Percentiles rank a stretch among this genome's conserved stretches.
Conservation (phyloP, 2,797 vertebrate genomes). For the Myotis daubentonii region DNA sequence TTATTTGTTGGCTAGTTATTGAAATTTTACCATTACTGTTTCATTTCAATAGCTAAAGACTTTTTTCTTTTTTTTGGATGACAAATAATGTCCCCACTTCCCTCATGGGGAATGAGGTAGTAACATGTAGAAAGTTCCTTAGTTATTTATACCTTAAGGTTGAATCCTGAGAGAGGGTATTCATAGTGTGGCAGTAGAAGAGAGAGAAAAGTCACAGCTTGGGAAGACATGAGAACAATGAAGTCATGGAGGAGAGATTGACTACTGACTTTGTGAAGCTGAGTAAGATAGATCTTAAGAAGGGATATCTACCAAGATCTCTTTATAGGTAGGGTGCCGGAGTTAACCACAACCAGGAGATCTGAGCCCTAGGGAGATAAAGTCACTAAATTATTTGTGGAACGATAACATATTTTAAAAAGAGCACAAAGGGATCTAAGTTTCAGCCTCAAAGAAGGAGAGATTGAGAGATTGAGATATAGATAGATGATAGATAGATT, state of each 20-base stretch:
- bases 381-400: constrained; percentile 4
- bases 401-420: neutral
- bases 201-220: neutral
- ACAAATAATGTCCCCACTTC: neutral
- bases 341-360: neutral
- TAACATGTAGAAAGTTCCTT: neutral
- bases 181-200: neutral
- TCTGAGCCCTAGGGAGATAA: neutral
- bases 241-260: neutral
- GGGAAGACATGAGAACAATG: neutral
- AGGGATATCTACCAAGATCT: neutral
- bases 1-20: neutral
- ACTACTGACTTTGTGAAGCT: neutral
- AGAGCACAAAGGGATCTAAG: neutral
- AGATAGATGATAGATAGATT: neutral
- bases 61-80: constrained; percentile 6
- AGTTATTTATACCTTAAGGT: neutral
- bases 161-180: neutral
- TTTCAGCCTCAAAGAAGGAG: neutral
- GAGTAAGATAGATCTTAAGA: neutral
- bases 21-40: neutral
- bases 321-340: neutral
- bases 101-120: neutral
- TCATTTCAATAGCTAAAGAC: neutral
- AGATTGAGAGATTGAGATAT: neutral